phyloP scores from a whole-genome alignment of 2,797 vertebrate genomes.

The Varecia variegata region DNA sequence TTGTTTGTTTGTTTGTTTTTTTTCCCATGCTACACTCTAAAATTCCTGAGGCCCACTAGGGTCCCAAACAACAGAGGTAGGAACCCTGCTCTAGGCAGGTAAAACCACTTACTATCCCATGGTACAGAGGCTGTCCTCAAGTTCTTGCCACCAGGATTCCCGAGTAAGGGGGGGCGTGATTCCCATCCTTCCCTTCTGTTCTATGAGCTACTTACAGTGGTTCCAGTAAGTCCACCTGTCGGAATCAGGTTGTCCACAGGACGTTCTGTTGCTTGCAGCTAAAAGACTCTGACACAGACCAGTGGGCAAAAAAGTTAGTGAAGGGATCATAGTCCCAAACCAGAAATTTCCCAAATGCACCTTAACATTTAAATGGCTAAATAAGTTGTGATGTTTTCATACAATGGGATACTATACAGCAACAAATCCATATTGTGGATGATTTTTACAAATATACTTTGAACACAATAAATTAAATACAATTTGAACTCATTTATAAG shows the following conservation, averaged over 20 bases:
- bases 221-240: not conserved
- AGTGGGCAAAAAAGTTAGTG: not conserved
- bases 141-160: not conserved
- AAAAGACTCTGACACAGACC: not conserved
- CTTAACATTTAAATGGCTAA: not conserved
- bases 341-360: not conserved
- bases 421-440: not conserved
- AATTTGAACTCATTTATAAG: not conserved
- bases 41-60: not conserved
- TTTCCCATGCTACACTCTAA: not conserved
- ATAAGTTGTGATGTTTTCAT: not conserved
- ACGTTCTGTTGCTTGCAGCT: not conserved
- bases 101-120: not conserved
- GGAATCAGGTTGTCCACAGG: not conserved
- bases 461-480: not conserved
- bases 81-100: not conserved
- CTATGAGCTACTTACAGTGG: not conserved
- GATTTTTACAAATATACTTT: not conserved
- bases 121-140: not conserved
- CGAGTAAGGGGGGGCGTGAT: not conserved
- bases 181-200: not conserved
- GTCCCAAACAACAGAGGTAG: not conserved
- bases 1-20: not conserved
- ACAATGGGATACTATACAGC: too few relatives aligned
- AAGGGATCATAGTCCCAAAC: not conserved